Percentiles rank a stretch among this genome's conserved stretches.
These are phyloP conservation scores for Bucco capensis DNA, from an alignment of 2,113 vertebrate species.

Conservation along the genomic window DNA sequence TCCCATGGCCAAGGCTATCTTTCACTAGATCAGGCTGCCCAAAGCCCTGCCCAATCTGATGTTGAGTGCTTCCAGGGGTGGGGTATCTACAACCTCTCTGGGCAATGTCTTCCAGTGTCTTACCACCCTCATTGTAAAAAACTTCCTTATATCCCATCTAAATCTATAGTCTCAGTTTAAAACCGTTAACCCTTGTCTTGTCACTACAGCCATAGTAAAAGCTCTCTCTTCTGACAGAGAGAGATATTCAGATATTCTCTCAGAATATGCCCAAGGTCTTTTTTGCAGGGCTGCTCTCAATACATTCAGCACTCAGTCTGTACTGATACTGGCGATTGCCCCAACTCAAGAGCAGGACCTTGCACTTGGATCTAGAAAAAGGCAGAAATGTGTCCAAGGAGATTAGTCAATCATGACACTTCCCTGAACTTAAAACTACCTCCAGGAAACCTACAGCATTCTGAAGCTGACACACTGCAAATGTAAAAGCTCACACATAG, in stretches of 20 bases:
- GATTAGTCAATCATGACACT: neutral
- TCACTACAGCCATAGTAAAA: neutral
- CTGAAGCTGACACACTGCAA: neutral
- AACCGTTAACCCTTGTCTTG: neutral
- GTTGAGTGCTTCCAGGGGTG: neutral
- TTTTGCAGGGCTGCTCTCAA: neutral
- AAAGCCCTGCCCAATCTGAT: neutral
- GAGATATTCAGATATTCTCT: neutral
- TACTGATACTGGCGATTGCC: neutral
- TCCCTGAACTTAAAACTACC: neutral
- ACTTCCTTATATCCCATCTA: neutral
- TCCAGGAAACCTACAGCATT: neutral
- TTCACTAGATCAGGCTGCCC: neutral
- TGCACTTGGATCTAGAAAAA: neutral
- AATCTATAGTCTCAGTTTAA: neutral
- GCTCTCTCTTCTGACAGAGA: neutral
- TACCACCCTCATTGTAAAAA: neutral
- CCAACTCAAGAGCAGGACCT: neutral
- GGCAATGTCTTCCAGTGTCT: neutral
- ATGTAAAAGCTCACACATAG: too few relatives aligned
- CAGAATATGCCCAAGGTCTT: neutral
- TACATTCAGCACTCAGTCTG: neutral
- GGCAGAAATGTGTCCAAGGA: neutral
- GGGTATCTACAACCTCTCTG: neutral
- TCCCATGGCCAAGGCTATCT: rapidly evolving